These are phyloP conservation scores for Chrysemys picta DNA, from an alignment of 2,113 vertebrate species.

Conservation along the genomic window DNA sequence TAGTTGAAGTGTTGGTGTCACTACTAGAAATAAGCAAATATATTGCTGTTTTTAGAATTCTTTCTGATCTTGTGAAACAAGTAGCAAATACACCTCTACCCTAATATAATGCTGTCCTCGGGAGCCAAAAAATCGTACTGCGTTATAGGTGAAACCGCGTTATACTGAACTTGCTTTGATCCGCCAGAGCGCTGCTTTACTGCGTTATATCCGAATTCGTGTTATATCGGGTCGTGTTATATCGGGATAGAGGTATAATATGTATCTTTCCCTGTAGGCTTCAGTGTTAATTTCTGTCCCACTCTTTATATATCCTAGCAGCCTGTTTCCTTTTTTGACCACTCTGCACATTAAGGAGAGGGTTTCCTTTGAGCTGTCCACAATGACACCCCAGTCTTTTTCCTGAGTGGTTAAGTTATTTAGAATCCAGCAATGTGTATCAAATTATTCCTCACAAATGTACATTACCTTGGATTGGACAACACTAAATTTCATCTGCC, in stretches of 20 bases:
- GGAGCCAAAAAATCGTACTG: too few relatives aligned
- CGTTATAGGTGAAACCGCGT: too few relatives aligned
- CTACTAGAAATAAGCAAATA: not conserved
- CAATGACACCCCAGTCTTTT: not conserved
- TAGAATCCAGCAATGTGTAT: not conserved
- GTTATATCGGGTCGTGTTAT: too few relatives aligned
- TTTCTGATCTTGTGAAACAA: not conserved
- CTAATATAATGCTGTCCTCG: too few relatives aligned
- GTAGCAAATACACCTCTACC: not conserved
- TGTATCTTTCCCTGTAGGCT: not conserved
- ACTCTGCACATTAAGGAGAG: not conserved
- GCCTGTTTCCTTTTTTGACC: not conserved
- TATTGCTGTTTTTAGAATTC: not conserved
- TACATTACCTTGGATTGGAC: not conserved
- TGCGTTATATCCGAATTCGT: too few relatives aligned
- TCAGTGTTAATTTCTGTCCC: not conserved
- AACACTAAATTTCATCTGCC: not conserved
- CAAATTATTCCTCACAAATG: not conserved
- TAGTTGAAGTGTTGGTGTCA: not conserved
- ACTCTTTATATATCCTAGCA: not conserved
- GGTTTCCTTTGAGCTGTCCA: not conserved
- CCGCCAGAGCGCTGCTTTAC: too few relatives aligned
- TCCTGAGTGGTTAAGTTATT: not conserved
- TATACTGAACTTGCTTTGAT: too few relatives aligned
- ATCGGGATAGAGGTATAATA: not conserved